These are phyloP conservation scores for Gymnopithys bicolor DNA, from an alignment of 2,797 vertebrate species.

Conservation along the genomic window DNA sequence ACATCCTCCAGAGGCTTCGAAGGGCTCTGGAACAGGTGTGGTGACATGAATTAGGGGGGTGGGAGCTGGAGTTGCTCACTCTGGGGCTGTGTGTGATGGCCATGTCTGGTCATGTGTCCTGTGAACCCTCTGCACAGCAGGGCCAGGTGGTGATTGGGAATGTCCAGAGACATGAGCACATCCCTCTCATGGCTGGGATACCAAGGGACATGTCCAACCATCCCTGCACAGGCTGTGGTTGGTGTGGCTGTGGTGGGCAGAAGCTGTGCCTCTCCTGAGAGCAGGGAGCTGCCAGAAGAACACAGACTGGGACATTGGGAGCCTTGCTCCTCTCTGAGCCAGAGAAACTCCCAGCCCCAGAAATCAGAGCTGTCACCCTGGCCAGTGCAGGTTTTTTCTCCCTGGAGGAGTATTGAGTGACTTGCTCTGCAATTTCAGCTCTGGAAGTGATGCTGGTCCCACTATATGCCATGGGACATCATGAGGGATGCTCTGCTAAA, in stretches of 20 bases:
- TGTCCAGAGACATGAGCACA: neutral
- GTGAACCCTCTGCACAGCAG: no score
- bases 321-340: neutral
- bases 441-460: neutral
- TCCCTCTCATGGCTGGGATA: neutral
- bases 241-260: accelerated
- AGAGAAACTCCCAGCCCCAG: neutral
- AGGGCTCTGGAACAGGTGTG: neutral
- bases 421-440: neutral
- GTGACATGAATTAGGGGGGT: neutral
- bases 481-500: accelerated
- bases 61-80: neutral
- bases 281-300: neutral
- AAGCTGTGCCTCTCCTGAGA: neutral
- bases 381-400: accelerated
- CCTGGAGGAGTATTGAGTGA: accelerated
- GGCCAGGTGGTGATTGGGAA: accelerated
- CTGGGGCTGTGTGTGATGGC: neutral
- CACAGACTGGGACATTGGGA: accelerated
- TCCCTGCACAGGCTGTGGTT: neutral
- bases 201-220: neutral
- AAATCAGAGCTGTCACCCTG: accelerated
- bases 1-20: neutral
- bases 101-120: neutral
- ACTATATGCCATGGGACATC: accelerated